phyloP scores from a whole-genome alignment of 2,888 invertebrate genomes.

The Xestia sexstrigata region DNA sequence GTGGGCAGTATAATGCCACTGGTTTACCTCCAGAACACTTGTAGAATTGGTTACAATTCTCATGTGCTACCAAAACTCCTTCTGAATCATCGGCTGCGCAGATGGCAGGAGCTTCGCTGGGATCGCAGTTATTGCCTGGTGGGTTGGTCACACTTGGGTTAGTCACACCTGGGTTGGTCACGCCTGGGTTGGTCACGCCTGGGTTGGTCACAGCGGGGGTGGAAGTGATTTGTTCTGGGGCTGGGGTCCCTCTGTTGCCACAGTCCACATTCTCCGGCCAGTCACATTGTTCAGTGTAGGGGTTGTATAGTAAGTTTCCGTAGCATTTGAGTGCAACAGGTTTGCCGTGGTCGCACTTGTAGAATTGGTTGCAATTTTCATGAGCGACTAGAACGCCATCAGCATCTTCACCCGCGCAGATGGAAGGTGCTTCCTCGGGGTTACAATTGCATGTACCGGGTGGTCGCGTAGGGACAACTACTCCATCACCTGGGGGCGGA shows the following conservation, averaged over 20 bases:
- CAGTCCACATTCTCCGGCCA: constrained; percentile 74
- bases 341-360: constrained; percentile 68
- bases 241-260: constrained; percentile 65
- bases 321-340: constrained; percentile 67
- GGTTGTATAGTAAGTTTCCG: constrained; percentile 66
- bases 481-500: constrained; percentile 22
- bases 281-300: constrained; percentile 70
- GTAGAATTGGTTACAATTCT: constrained; percentile 72
- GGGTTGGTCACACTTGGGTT: neutral
- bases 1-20: constrained; percentile 28
- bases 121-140: constrained; percentile 58
- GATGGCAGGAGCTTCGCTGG: constrained; percentile 68
- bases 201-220: neutral
- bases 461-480: constrained; percentile 24
- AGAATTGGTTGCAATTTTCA: constrained; percentile 75
- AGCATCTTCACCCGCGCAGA: constrained; percentile 69
- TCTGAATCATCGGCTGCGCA: constrained; percentile 68
- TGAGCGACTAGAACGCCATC: constrained; percentile 70
- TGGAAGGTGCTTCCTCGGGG: constrained; percentile 68
- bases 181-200: neutral
- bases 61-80: constrained; percentile 73
- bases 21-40: constrained; percentile 68
- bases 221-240: constrained; percentile 21
- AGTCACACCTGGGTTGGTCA: neutral
- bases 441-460: constrained; percentile 38